These are phyloP conservation scores for Danio albolineatus DNA, from an alignment of 2,797 vertebrate genomes.

Conservation along the genomic window DNA sequence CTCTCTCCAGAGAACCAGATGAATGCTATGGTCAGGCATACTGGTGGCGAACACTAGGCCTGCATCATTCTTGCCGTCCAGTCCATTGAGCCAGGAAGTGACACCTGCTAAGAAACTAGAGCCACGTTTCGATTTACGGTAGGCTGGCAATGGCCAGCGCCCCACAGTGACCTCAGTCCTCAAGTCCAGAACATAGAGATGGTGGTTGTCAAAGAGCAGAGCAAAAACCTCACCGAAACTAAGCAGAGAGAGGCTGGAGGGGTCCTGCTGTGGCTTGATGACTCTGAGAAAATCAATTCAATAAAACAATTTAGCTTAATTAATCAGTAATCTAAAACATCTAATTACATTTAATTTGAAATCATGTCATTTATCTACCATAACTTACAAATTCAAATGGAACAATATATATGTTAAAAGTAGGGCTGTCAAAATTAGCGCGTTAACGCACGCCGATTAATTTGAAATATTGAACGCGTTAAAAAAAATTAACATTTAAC, in stretches of 20 bases:
- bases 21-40: slow-evolving; percentile 99
- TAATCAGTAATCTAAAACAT: background rate
- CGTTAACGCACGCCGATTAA: too few relatives aligned
- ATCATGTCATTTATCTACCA: too few relatives aligned
- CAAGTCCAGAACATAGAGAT: slow-evolving; percentile 97
- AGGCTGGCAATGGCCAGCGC: slow-evolving; percentile 96
- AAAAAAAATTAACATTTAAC: too few relatives aligned
- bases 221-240: slow-evolving; percentile 96
- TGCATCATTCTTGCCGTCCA: slow-evolving; percentile 92
- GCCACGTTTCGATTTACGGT: slow-evolving; percentile 97
- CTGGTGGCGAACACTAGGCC: slow-evolving; percentile 98
- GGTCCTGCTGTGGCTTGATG: slow-evolving; percentile 90
- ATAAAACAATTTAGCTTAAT: background rate
- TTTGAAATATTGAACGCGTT: too few relatives aligned
- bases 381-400: too few relatives aligned
- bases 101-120: slow-evolving; percentile 97
- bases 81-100: slow-evolving; percentile 92
- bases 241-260: slow-evolving; percentile 91
- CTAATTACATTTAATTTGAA: too few relatives aligned
- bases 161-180: slow-evolving; percentile 93
- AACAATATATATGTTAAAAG: too few relatives aligned
- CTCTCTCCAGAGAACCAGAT: slow-evolving; percentile 98
- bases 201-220: slow-evolving; percentile 95
- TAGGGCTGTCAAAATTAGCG: too few relatives aligned
- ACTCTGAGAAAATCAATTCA: slow-evolving; percentile 78